Evolutionary conservation across 2,888 invertebrate species (phyloP), one percentile per base, ranked within the genome.

Genomic region (Cosmorhoe ocellata): DNA sequence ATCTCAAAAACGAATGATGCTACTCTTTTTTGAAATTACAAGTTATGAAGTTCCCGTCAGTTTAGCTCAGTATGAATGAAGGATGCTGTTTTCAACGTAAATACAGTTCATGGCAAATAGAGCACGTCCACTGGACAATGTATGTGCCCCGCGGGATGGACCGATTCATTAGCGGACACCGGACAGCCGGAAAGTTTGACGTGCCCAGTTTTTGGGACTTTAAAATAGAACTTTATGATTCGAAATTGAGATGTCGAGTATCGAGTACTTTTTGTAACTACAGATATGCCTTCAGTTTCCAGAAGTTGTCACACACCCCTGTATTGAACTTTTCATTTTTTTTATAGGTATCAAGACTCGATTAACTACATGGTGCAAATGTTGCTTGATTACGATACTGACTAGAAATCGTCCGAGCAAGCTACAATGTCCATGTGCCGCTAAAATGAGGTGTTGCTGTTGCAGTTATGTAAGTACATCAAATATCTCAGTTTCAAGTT

Each of bases 81-180:
- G n/a, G n/a, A n/a, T n/a, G 11, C 27, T 13, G 27, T n/a, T 38
- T 38, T 27, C 27, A 8, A 24, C 10, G 34, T 30, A 41, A 41
- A 42, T 33, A 8, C 3, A 5, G 26, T 32, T 4, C 38, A 18
- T 28, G 28, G 33, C 46, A 24, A 41, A 36, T 46, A 45, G 8
- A 39, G 10, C 69, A 59, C 64, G 65, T 70, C 66, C 63, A 66
- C 64, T 37, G 47, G 52, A 52, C 52, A 73, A 78, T 71, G 76
- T 69, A 79, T 79, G 70, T 68, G 61, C 67, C 80, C 80, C 79
- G 49, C 37, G 81, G 80, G 61, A 56, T 55, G 39, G 49, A 42
- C 34, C 56, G 81, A 69, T 69, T 66, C 71, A 67, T 73, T 73
- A 74, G 68, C 72, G 66, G 44, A 48, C 48, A 42, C 14, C 27